Percentiles rank a stretch among this genome's conserved stretches.
Evolutionary conservation across 2,888 invertebrate species (phyloP).

Genomic region (Sepiola atlantica): DNA sequence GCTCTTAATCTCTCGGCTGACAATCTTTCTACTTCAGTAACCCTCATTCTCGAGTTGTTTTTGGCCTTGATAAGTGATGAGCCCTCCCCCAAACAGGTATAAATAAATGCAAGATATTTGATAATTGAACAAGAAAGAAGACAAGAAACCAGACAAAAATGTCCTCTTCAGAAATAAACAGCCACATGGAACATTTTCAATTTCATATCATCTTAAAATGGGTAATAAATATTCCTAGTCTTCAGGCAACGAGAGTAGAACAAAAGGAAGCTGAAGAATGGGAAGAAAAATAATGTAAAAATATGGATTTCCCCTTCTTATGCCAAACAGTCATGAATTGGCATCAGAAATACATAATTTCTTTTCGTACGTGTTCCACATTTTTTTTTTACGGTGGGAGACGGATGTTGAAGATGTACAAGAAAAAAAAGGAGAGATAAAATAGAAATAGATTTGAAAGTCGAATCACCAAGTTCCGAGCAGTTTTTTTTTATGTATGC

Average conservation of each 20-base stretch:
- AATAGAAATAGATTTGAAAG: neutral
- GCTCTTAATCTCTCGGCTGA: too few relatives aligned
- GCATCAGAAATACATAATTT: neutral
- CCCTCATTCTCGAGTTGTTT: too few relatives aligned
- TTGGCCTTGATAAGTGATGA: too few relatives aligned
- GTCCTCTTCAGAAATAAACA: neutral
- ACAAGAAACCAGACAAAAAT: neutral
- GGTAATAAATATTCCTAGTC: neutral
- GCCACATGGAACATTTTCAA: neutral
- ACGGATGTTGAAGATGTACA: neutral
- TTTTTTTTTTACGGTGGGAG: neutral
- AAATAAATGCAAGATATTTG: neutral
- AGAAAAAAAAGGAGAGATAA: neutral
- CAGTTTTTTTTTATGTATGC: neutral
- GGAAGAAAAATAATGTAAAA: neutral
- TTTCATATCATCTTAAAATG: neutral
- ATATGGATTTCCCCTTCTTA: neutral
- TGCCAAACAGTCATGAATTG: slow-evolving; percentile 32
- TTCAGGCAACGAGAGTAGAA: neutral
- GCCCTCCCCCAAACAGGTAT: too few relatives aligned
- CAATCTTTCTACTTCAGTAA: too few relatives aligned
- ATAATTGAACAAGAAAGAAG: neutral
- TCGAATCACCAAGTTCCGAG: neutral
- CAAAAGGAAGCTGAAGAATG: neutral
- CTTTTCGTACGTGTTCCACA: neutral